Conservation (phyloP, 2,113 vertebrate species). For the Myrmophylax atrothorax region DNA sequence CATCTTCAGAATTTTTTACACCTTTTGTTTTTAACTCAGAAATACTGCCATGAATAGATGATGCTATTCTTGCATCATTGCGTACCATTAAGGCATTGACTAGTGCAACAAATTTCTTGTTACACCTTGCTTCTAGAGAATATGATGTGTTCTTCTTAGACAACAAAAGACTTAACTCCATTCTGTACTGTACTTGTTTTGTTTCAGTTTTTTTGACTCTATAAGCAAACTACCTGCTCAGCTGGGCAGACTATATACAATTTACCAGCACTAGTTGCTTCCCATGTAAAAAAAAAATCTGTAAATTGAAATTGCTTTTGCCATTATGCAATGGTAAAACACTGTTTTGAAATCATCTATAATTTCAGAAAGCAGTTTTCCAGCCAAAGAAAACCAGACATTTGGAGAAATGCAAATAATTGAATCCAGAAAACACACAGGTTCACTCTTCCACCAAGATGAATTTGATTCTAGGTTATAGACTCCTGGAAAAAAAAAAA, state of each 20-base stretch:
- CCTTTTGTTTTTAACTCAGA: neutral
- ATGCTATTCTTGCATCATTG: neutral
- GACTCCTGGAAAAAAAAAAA: neutral
- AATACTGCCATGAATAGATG: neutral
- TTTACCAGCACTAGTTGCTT: neutral
- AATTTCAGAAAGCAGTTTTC: slow-evolving; percentile 47
- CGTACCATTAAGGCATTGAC: neutral
- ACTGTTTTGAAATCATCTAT: slow-evolving; percentile 8
- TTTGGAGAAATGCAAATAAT: neutral
- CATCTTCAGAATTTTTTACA: neutral
- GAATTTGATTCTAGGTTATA: slow-evolving; percentile 24
- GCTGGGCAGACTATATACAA: neutral
- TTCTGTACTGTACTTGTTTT: neutral
- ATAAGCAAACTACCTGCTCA: neutral
- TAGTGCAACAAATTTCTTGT: neutral
- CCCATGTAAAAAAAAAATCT: neutral
- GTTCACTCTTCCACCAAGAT: slow-evolving; percentile 25
- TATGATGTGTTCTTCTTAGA: neutral
- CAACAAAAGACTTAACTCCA: neutral
- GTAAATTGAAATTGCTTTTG: neutral
- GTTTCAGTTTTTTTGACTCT: neutral
- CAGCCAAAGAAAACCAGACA: neutral
- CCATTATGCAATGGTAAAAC: slow-evolving; percentile 31
- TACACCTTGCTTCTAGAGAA: neutral
- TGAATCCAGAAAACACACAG: slow-evolving; percentile 34